Percentiles rank a stretch among this genome's conserved stretches.
Conservation (phyloP, 2,888 invertebrate genomes). For the Stenotaenia linearis region DNA sequence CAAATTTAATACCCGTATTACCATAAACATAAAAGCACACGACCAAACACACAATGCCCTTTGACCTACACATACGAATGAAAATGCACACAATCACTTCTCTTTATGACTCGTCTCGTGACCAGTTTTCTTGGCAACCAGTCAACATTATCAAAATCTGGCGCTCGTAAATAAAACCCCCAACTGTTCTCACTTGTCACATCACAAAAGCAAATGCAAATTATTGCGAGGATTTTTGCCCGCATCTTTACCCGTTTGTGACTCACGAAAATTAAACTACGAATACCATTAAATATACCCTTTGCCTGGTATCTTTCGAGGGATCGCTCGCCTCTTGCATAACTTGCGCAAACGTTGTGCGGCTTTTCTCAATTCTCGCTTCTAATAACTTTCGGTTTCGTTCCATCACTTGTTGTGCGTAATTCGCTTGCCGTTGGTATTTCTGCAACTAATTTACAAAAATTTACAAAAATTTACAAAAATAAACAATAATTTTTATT, state of each 20-base stretch:
- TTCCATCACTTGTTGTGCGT: slow-evolving; percentile 30
- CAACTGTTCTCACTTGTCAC: neutral
- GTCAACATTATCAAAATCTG: neutral
- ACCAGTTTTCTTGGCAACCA: neutral
- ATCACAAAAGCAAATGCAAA: neutral
- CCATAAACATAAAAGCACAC: neutral
- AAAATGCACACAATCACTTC: neutral
- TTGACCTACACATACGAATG: neutral
- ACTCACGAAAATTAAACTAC: neutral
- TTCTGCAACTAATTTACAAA: slow-evolving; percentile 31
- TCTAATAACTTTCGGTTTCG: neutral
- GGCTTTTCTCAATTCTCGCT: neutral
- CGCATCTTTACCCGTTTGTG: neutral
- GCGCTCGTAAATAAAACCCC: neutral
- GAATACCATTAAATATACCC: neutral
- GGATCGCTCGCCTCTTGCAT: neutral
- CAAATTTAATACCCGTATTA: neutral
- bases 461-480: too few relatives aligned
- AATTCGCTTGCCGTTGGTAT: slow-evolving; percentile 27
- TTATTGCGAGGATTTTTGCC: neutral
- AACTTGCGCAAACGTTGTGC: neutral
- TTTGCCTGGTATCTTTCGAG: neutral
- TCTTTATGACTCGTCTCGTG: neutral
- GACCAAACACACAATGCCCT: neutral
- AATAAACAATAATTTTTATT: too few relatives aligned